A percentile compares a stretch with the other conserved stretches of the same genome.
These are phyloP conservation scores for Hemicrepidius hirtus DNA, from an alignment of 2,888 invertebrate genomes.

Conservation along the genomic window DNA sequence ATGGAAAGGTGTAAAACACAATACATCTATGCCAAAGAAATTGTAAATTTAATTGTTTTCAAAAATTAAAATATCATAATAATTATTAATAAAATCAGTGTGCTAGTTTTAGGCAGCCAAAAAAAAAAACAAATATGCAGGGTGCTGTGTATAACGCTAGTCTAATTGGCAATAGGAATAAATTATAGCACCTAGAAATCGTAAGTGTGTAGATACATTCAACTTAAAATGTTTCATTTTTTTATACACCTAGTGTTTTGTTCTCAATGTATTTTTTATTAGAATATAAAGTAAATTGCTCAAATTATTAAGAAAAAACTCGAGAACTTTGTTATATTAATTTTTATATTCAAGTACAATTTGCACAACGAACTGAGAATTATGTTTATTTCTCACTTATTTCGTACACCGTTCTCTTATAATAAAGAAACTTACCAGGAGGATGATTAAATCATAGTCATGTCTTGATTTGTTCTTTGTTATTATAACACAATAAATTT, in stretches of 20 bases:
- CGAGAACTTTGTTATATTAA: background rate
- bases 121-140: slow-evolving; percentile 28
- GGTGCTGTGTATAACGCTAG: slow-evolving; percentile 42
- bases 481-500: slow-evolving; percentile 18
- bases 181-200: background rate
- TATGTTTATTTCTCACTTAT: background rate
- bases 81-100: slow-evolving; percentile 34
- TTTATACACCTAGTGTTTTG: background rate
- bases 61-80: slow-evolving; percentile 23
- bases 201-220: background rate
- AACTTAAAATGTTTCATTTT: background rate
- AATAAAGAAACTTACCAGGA: background rate
- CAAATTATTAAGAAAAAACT: background rate
- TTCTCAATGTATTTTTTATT: no score
- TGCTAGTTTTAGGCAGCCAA: slow-evolving; percentile 30
- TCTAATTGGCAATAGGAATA: slow-evolving; percentile 28
- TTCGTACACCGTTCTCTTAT: background rate
- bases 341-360: background rate
- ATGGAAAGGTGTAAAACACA: slow-evolving; percentile 14
- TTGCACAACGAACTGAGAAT: slow-evolving; percentile 10
- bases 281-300: background rate
- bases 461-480: background rate
- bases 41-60: slow-evolving; percentile 26
- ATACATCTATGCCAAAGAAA: slow-evolving; percentile 40
- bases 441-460: no score